A percentile compares a stretch with the other conserved stretches of the same genome.
Evolutionary conservation across 2,797 vertebrate genomes (phyloP).

Genomic region (Anguilla pacifica): DNA sequence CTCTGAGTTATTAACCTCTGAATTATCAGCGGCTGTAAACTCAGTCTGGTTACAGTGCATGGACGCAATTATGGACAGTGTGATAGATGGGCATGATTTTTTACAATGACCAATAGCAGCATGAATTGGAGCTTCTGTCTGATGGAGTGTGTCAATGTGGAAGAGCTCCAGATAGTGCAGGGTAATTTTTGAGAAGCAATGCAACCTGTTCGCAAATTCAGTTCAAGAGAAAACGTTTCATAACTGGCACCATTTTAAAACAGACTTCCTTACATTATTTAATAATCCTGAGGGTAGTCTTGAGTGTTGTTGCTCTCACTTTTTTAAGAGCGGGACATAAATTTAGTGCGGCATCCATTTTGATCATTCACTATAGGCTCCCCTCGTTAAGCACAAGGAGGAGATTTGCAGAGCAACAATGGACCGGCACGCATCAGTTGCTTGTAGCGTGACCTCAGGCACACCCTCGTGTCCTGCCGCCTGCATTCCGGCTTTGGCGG

Average conservation of each 20-base stretch:
- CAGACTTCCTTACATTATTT: background rate
- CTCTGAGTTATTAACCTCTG: background rate
- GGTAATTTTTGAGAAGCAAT: background rate
- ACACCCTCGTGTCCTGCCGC: background rate
- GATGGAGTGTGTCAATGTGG: background rate
- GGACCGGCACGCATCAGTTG: background rate
- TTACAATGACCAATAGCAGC: no score
- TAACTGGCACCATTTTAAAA: background rate
- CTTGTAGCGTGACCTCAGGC: background rate
- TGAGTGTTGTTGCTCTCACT: background rate
- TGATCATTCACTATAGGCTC: background rate
- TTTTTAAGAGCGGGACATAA: background rate
- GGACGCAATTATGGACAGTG: no score
- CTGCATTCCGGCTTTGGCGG: background rate
- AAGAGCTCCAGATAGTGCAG: background rate
- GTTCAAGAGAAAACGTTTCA: background rate
- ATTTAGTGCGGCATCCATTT: background rate
- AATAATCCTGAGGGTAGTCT: background rate
- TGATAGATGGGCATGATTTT: no score
- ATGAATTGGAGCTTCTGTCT: background rate
- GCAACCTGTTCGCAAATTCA: background rate
- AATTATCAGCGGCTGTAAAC: background rate
- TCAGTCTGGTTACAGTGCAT: background rate
- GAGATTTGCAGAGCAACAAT: background rate
- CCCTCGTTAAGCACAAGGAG: background rate